Evolutionary conservation across 2,113 vertebrate species (phyloP).

Genomic region (Tragelaphus scriptus): DNA sequence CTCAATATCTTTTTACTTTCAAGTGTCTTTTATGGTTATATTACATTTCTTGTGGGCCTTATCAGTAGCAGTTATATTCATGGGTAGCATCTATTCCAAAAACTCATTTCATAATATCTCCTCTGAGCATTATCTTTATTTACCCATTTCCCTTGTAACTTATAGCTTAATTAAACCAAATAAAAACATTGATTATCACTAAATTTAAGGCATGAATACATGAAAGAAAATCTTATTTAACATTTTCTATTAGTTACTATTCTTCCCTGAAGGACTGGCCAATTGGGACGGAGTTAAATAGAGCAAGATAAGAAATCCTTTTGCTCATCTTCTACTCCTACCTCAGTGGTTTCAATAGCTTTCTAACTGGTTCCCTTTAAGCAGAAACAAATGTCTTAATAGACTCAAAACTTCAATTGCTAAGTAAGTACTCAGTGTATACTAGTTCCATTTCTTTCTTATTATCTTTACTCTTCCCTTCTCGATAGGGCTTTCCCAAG

Average conservation of each 20-base stretch:
- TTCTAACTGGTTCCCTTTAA: neutral
- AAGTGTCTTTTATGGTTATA: neutral
- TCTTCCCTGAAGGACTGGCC: neutral
- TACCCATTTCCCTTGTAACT: neutral
- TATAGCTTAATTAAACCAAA: neutral
- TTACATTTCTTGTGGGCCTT: neutral
- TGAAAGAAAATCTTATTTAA: conserved; percentile 15
- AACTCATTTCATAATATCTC: neutral
- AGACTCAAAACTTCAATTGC: neutral
- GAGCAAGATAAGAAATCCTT: neutral
- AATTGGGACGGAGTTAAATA: neutral
- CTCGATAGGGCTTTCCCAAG: neutral
- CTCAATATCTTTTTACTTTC: neutral
- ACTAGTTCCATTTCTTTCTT: neutral
- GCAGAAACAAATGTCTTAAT: neutral
- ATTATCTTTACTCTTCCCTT: neutral
- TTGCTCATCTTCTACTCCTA: neutral
- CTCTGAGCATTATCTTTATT: neutral
- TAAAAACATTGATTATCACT: neutral
- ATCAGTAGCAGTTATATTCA: neutral
- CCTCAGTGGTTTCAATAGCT: neutral
- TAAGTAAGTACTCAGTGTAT: neutral
- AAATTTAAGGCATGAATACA: neutral
- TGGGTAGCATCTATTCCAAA: neutral
- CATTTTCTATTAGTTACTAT: neutral